Evolutionary conservation across 2,888 invertebrate species (phyloP).

Genomic region (Epinotia demarniana): DNA sequence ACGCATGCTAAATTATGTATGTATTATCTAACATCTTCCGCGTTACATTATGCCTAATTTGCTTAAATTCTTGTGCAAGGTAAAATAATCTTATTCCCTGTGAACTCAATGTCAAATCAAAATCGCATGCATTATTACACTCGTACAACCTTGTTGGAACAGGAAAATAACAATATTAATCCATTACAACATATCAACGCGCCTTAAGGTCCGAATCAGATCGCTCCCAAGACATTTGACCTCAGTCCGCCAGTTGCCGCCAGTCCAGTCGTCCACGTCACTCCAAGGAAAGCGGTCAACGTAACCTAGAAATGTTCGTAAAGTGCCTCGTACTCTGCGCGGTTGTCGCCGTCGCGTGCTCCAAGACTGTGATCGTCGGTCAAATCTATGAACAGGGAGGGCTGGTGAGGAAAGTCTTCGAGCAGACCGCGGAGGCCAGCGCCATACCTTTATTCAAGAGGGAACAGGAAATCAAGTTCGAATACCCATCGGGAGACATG

Average conservation of each 20-base stretch:
- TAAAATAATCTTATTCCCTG: not conserved
- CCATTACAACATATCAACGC: conserved; percentile 32
- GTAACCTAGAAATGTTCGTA: conserved; percentile 54
- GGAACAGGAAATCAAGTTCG: conserved; percentile 65
- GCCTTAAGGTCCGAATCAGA: conserved; percentile 26
- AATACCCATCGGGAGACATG: conserved; percentile 64
- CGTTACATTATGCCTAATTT: too few relatives aligned
- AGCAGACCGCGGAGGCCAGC: conserved; percentile 56
- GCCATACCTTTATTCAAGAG: conserved; percentile 66
- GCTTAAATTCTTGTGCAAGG: not conserved
- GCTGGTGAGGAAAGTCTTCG: conserved; percentile 63
- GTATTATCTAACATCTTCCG: too few relatives aligned
- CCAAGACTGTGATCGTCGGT: conserved; percentile 68
- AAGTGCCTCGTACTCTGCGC: conserved; percentile 57
- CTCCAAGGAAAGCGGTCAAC: conserved; percentile 22
- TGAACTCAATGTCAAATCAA: conserved; percentile 38
- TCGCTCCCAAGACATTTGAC: conserved; percentile 51
- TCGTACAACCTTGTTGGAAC: conserved; percentile 13
- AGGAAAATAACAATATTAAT: conserved; percentile 23
- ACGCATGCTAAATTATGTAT: too few relatives aligned
- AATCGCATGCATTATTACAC: conserved; percentile 8
- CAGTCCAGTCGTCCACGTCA: conserved; percentile 38
- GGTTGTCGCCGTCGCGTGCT: conserved; percentile 53
- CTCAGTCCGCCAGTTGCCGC: conserved; percentile 51
- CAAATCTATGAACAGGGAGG: conserved; percentile 65